Evolutionary conservation across 2,888 invertebrate genomes (phyloP), one percentile per base, ranked within the genome.

Genomic region (Luperina testacea): DNA sequence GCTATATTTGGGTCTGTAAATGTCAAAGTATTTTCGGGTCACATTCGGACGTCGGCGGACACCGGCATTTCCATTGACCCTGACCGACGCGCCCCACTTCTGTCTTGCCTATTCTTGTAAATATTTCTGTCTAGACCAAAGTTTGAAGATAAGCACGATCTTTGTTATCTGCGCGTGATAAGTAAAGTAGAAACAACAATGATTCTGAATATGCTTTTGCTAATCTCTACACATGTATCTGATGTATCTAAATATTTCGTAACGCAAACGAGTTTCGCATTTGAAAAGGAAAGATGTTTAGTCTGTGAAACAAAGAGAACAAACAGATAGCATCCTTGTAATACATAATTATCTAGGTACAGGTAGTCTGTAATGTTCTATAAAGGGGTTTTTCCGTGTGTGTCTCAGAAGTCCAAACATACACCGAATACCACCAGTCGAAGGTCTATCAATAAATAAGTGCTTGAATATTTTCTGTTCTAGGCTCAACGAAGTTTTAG

Each of bases 401-500:
- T 76, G 38, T 64, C 20, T 48, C 45, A 51, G 64, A 51, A 67
- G 17, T 61, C 38, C 59, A 67, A 42, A 48, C n/a, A 61, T 13
- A 84, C 17, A 65, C 61, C 9, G 57, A 77, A 75, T n/a, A n/a
- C 38, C 8, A 63, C 38, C 27, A 53, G 15, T 63, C 38, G 45
- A 42, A 70, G 38, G 53, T 79, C 69, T 53, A 68, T 72, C 61
- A 63, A 69, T 64, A 72, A 69, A 51, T 80, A 8, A 80, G 3
- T 64, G 8, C n/a, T n/a, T 80, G n/a, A 57, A 75, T 76, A 51
- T 72, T 88, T 87, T 81, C 83, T 80, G 93, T 97, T 91, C 42
- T 92, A 98, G 98, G 89, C 98, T 99, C 92, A 97, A 97, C 84
- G 97, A 97, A 80, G 98, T 99, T 90, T 96, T 99, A 89, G 97